Conservation (phyloP, 1,140 invertebrate species). For the Magallana angulata region DNA sequence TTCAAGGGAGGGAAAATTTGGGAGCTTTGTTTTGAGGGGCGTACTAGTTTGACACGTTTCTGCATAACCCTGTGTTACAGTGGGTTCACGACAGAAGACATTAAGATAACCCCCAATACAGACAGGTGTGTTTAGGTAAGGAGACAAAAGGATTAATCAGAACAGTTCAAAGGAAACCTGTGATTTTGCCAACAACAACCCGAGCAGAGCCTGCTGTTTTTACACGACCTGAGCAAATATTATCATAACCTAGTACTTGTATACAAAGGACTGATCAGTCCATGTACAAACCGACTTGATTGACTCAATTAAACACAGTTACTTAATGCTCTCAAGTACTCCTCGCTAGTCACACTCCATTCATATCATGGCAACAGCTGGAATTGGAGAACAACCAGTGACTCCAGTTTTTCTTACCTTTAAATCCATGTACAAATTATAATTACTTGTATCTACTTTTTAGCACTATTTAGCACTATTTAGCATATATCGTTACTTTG, state of each 20-base stretch:
- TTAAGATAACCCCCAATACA: conserved; percentile 12
- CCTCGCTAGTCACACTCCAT: not conserved
- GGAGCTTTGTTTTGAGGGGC: not conserved
- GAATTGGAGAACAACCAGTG: not conserved
- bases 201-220: conserved; percentile 21
- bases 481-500: not conserved
- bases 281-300: not conserved
- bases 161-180: not conserved
- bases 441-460: not conserved
- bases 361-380: not conserved
- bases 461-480: not conserved
- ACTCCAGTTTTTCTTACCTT: not conserved
- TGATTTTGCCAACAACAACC: conserved; percentile 13
- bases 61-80: conserved; percentile 1
- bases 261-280: not conserved
- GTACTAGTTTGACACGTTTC: not conserved
- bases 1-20: not conserved
- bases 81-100: not conserved
- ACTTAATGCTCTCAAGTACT: not conserved
- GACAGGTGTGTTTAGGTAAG: conserved; percentile 32
- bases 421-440: conserved; percentile 12
- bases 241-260: conserved; percentile 11
- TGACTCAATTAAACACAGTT: not conserved
- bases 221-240: not conserved
- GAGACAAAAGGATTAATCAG: conserved; percentile 28